Evolutionary conservation across 2,113 vertebrate species (phyloP).

Genomic region (Diphyllodes magnificus): DNA sequence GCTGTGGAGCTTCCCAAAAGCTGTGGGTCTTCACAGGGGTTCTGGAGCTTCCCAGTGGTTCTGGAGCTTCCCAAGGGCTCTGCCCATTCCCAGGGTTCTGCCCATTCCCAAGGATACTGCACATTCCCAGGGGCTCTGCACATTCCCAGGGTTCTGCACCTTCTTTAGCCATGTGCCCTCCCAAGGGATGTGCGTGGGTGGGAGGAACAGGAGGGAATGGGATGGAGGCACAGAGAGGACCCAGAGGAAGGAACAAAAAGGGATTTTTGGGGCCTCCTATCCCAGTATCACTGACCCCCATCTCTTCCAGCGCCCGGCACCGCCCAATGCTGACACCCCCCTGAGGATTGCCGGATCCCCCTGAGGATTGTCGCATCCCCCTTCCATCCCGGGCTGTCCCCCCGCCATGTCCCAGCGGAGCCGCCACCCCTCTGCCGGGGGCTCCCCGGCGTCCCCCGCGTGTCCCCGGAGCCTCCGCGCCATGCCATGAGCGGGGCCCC

Average conservation of each 20-base stretch:
- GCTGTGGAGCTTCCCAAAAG: fast-evolving
- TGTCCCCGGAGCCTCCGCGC: fast-evolving
- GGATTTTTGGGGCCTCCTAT: fast-evolving
- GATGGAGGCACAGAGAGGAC: not conserved
- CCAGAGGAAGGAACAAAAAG: not conserved
- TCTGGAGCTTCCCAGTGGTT: fast-evolving
- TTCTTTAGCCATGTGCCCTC: not conserved
- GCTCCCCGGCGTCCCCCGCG: fast-evolving
- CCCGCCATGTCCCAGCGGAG: not conserved
- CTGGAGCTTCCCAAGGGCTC: fast-evolving
- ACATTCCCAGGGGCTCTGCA: not conserved
- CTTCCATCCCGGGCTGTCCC: not conserved
- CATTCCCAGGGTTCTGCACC: not conserved
- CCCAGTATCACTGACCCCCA: not conserved
- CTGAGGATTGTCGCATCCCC: fast-evolving
- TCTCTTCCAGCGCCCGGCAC: conserved; percentile 52
- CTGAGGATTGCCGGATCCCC: not conserved
- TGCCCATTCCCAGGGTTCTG: not conserved
- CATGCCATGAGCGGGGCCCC: not conserved
- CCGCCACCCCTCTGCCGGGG: fast-evolving
- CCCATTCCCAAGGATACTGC: not conserved
- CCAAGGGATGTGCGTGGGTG: not conserved
- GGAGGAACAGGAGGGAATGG: not conserved
- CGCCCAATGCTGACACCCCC: not conserved
- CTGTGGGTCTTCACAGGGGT: fast-evolving